Evolutionary conservation across 92 coral and sea anemone genomes (phyloP).

Genomic region (Bergia puertoricense): DNA sequence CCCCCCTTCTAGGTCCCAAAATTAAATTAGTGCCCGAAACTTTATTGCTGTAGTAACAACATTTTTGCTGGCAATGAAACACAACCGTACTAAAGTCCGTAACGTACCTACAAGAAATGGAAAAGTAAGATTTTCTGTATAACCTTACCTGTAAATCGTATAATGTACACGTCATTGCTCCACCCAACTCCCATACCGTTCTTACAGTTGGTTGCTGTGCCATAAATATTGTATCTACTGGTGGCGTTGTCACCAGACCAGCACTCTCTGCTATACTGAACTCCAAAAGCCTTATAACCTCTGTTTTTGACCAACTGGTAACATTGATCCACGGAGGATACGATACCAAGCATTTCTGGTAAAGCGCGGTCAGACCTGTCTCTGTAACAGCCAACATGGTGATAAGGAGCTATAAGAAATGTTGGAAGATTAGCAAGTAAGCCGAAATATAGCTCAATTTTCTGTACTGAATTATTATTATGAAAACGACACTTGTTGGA

Average conservation of each 20-base stretch:
- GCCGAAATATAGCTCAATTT: too few relatives aligned
- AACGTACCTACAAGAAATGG: too few relatives aligned
- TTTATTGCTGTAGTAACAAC: too few relatives aligned
- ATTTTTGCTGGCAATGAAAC: too few relatives aligned
- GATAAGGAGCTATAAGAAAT: not conserved
- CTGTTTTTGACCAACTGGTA: not conserved
- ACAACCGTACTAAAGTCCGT: too few relatives aligned
- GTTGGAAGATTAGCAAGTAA: too few relatives aligned
- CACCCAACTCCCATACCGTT: not conserved
- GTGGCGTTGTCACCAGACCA: not conserved
- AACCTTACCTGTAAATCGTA: not conserved
- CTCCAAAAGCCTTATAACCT: not conserved
- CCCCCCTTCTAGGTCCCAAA: too few relatives aligned
- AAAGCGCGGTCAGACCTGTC: not conserved
- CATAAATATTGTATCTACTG: not conserved
- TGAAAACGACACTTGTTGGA: too few relatives aligned
- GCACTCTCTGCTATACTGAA: not conserved
- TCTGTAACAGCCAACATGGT: not conserved
- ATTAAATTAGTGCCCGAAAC: too few relatives aligned
- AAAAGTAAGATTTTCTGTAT: too few relatives aligned
- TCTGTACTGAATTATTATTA: too few relatives aligned
- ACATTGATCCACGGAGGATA: conserved; percentile 3
- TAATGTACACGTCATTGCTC: not conserved
- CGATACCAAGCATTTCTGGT: not conserved
- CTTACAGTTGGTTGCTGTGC: not conserved